Evolutionary conservation across 1,140 invertebrate species (phyloP).

Genomic region (Temnothorax longispinosus): DNA sequence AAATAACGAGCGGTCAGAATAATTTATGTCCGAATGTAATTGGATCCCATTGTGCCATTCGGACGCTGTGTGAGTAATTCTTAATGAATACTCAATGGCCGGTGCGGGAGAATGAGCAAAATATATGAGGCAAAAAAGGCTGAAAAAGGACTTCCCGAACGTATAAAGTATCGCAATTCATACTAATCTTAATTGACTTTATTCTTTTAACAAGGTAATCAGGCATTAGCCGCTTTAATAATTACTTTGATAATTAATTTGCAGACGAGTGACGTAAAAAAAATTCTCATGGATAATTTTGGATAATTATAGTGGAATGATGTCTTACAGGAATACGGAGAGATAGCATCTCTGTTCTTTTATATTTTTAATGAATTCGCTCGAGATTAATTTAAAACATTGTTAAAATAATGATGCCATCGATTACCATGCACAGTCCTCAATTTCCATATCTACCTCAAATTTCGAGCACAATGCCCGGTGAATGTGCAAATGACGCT

Average conservation of each 20-base stretch:
- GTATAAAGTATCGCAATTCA: conserved; percentile 1
- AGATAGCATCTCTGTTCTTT: background rate
- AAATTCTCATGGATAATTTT: background rate
- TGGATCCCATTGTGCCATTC: conserved; percentile 3
- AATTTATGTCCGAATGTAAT: conserved; percentile 36
- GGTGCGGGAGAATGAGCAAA: background rate
- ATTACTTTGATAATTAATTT: conserved; percentile 20
- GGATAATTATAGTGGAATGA: background rate
- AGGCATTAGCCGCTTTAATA: background rate
- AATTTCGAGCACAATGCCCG: background rate
- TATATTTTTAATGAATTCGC: background rate
- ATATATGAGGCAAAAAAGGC: background rate
- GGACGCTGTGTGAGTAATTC: conserved; percentile 13
- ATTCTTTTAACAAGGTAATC: conserved; percentile 17
- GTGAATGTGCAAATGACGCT: background rate
- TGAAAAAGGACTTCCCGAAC: background rate
- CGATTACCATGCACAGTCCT: background rate
- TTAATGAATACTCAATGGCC: background rate
- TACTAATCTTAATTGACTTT: conserved; percentile 30
- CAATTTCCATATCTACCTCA: background rate
- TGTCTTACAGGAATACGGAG: background rate
- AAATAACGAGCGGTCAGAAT: conserved; percentile 41
- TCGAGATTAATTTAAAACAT: background rate
- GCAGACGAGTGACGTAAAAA: background rate
- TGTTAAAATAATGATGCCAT: background rate